Base-by-base conservation (phyloP, 2,113 vertebrate species). In the Saimiri boliviensis region DNA sequence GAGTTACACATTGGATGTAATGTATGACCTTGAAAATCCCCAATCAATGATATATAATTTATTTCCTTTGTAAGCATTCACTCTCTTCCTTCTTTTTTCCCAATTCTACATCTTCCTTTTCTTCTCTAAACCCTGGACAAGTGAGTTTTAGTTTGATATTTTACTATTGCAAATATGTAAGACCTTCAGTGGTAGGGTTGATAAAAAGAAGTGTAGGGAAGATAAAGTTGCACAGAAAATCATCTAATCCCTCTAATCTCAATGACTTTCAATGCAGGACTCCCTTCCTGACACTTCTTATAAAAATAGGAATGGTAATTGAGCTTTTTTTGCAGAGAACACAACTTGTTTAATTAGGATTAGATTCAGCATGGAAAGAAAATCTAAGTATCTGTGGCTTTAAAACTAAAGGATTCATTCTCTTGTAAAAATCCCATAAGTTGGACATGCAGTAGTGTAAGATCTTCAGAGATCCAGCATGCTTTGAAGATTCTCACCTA, bases 351-450 rank as follows among this genome's bases (percentile, higher is more conserved):
- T 47, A 80, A 37, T 68, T 90, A 86, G 73, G 79, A 88, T 89
- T 88, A 94, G 77, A 91, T 89, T 94, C 82, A 49, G 35, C n/a
- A 52, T 93, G 66, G 80, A 85, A 89, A 93, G 47, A 77, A 86
- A 95, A 91, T 71, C 35, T 49, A 92, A 94, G 81, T 81, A 89
- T 81, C 23, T 91, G 37, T 90, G 56, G 30, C 49, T 82, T 82
- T 68, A 86, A 90, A 71, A 68, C 21, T 45, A 42, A 90, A 77
- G 32, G 40, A 74, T 93, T 96, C 82, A 88, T 76, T 96, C 30
- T 70, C 47, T 94, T n/a, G 77, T 96, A 89, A 94, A 95, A 90
- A 63, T 76, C 80, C 21, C 68, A 89, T 58, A 86, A 37, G 6
- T 52, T 96, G 45, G 68, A 96, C 54, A 47, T 30, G 66, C 7